Evolutionary conservation across 1,140 invertebrate species (phyloP).

Genomic region (Tetramorium alpestre): DNA sequence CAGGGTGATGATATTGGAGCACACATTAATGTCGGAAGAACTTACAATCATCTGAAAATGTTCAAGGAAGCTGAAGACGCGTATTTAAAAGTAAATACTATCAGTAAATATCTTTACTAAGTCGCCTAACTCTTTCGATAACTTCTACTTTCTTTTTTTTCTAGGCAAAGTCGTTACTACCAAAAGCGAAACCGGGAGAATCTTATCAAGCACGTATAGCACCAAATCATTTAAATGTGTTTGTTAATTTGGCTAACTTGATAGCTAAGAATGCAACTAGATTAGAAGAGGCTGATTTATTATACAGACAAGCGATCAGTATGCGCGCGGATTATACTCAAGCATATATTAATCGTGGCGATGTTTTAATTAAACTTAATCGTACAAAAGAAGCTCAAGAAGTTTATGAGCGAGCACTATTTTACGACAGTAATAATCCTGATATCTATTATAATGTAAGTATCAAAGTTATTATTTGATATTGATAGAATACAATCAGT

Average conservation of each 20-base stretch:
- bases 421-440: constrained; percentile 97
- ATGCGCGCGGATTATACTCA: constrained; percentile 99
- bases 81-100: constrained; percentile 90
- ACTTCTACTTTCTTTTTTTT: constrained; percentile 49
- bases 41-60: constrained; percentile 96
- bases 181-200: constrained; percentile 96
- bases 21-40: constrained; percentile 98
- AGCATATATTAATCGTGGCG: constrained; percentile 98
- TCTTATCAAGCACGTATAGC: constrained; percentile 98
- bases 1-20: constrained; percentile 98
- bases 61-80: constrained; percentile 97
- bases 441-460: constrained; percentile 99
- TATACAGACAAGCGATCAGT: constrained; percentile 97
- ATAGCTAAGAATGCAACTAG: constrained; percentile 97
- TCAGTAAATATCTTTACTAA: not conserved
- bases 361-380: constrained; percentile 98
- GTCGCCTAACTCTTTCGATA: not conserved
- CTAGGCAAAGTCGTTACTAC: constrained; percentile 94
- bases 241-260: constrained; percentile 97
- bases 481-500: not conserved
- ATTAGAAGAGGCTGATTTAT: constrained; percentile 96
- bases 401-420: constrained; percentile 96
- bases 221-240: constrained; percentile 98
- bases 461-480: constrained; percentile 62
- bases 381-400: constrained; percentile 97